phyloP scores from a whole-genome alignment of 2,797 vertebrate genomes.

The Vespertilio murinus region DNA sequence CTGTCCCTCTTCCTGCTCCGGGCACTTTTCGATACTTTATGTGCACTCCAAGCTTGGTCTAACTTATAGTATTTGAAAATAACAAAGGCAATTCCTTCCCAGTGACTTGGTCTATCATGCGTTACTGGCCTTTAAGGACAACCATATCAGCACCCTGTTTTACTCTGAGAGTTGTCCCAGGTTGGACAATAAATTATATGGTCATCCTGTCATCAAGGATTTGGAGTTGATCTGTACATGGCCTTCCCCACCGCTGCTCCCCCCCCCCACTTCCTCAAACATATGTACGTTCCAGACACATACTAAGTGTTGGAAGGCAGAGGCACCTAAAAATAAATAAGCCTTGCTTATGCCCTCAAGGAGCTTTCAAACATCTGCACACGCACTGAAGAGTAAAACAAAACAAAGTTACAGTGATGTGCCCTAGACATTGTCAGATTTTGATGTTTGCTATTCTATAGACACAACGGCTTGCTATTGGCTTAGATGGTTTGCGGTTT shows the following conservation, averaged over 20 bases:
- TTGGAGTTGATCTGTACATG: not conserved
- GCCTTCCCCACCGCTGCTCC: not conserved
- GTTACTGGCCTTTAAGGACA: not conserved
- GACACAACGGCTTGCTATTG: constrained; percentile 40
- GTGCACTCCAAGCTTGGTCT: not conserved
- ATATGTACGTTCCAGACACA: not conserved
- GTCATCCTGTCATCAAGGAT: not conserved
- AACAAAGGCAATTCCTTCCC: not conserved
- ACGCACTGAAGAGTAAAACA: not conserved
- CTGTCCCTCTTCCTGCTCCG: not conserved
- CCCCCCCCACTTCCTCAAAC: not conserved
- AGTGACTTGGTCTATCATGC: not conserved
- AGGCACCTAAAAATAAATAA: constrained; percentile 53
- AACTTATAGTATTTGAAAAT: not conserved
- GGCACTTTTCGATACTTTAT: not conserved
- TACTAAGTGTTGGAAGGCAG: not conserved
- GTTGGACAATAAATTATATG: not conserved
- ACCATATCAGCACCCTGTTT: not conserved
- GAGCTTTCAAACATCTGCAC: constrained; percentile 38
- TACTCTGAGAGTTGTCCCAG: not conserved
- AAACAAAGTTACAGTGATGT: not conserved
- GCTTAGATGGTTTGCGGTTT: constrained; percentile 33
- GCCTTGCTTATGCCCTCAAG: constrained; percentile 30
- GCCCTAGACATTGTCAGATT: constrained; percentile 29
- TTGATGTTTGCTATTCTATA: constrained; percentile 39